Base-by-base conservation (phyloP, 92 coral and sea anemone species). In the Paragorgia papillata region DNA sequence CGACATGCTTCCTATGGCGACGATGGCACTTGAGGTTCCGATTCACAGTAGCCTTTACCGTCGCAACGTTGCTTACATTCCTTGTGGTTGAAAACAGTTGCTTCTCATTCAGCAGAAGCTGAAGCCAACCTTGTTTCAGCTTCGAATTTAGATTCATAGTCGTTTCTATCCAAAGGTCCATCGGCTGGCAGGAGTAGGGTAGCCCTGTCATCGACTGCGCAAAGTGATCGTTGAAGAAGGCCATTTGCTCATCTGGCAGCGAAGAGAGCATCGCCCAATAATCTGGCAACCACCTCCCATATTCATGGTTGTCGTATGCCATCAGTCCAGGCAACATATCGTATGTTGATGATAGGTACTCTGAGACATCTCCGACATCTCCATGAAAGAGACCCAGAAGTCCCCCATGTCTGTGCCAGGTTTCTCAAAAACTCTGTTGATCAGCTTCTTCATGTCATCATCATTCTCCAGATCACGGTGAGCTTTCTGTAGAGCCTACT, bases 331-430 rank as follows among this genome's bases (percentile, higher is more conserved):
- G 74, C 57, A 66, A 46, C 74, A 66, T 66, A 25, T 66, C 56
- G 57, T 66, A 66, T 66, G 74, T 66, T 40, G 74, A 43, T 26
- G 74, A 66, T 28, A 66, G 27, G 41, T 66, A 66, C 74, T 66
- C 74, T 12, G 57, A 18, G 21, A 55, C 74, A 46, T 66, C 21
- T 66, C 74, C 13, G 54, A 41, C 32, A 66, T 66, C 56, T 39
- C 74, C 74, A 66, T 40, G 57, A 66, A 66, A 29, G 74, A 66
- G 55, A 66, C 74, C 74, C 74, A 66, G 74, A 66, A 66, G 74
- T 66, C 57, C 57, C 74, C 56, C 74, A 66, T 66, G 57, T 66
- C 74, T 49, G 57, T 66, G 28, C 54, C 74, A 66, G 74, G 56
- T 66, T 66, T 28, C 56, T 66, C 29, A 66, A 39, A 66, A 28